phyloP scores from a whole-genome alignment of 2,797 vertebrate genomes.

The Hoplostethus atlanticus region DNA sequence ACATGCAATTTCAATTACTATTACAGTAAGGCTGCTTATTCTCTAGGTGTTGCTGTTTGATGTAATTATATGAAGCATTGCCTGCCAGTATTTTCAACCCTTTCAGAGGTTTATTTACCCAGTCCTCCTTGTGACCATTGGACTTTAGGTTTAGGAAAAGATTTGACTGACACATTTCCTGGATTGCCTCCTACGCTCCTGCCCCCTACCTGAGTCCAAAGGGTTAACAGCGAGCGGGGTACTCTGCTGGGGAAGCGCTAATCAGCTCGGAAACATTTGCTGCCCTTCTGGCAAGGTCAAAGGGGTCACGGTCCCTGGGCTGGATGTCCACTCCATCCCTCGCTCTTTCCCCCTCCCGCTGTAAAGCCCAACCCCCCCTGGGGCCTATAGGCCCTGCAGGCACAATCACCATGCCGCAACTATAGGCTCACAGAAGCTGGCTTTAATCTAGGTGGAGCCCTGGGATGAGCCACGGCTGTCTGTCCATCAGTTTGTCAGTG shows the following conservation, averaged over 20 bases:
- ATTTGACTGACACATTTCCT: constrained; percentile 50
- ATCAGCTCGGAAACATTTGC: constrained; percentile 88
- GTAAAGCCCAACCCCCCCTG: constrained; percentile 73
- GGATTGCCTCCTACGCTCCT: constrained; percentile 37
- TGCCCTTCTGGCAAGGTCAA: constrained; percentile 89
- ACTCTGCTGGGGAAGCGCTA: constrained; percentile 80
- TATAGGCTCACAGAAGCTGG: constrained; percentile 76
- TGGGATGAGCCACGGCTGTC: constrained; percentile 76
- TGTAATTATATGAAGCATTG: not conserved
- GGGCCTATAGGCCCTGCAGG: constrained; percentile 81
- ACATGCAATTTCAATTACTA: not conserved
- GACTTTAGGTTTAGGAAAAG: not conserved
- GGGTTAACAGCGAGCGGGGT: constrained; percentile 67
- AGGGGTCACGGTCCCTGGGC: constrained; percentile 83
- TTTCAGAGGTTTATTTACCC: no score
- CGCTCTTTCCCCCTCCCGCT: constrained; percentile 62
- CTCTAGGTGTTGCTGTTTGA: not conserved
- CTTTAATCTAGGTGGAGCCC: constrained; percentile 78
- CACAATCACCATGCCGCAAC: constrained; percentile 80
- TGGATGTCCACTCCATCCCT: constrained; percentile 82
- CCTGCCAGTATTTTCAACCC: not conserved
- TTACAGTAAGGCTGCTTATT: not conserved
- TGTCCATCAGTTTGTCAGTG: constrained; percentile 74
- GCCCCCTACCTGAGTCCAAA: constrained; percentile 56
- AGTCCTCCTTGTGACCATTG: no score